Conservation (phyloP, 2,797 vertebrate species). For the Hemitrygon akajei region DNA sequence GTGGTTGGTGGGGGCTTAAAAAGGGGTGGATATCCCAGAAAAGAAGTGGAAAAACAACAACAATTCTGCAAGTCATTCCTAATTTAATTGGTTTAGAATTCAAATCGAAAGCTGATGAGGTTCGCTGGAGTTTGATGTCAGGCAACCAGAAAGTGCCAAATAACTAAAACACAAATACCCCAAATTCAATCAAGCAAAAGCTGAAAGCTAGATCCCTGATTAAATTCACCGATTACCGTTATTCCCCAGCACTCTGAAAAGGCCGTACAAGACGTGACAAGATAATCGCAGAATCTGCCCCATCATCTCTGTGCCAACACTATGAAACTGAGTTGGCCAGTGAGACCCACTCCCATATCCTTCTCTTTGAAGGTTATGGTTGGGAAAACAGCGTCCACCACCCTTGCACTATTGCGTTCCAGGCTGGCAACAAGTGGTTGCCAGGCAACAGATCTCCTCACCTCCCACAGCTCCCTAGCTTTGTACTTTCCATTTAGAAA, state of each 20-base stretch:
- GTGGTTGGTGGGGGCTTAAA: too few species aligned
- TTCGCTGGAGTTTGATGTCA: too few species aligned
- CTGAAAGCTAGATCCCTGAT: too few species aligned
- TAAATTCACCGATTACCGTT: not conserved
- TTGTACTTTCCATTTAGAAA: not conserved
- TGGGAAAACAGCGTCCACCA: not conserved
- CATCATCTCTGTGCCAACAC: not conserved
- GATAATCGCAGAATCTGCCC: not conserved
- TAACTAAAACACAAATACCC: too few species aligned
- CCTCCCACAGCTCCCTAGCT: not conserved
- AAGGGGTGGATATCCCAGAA: too few species aligned
- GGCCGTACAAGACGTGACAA: not conserved
- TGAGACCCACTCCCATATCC: not conserved
- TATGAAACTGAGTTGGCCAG: not conserved
- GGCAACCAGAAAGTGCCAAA: too few species aligned
- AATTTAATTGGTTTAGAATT: too few species aligned
- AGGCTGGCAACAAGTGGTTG: not conserved
- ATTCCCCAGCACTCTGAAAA: not conserved
- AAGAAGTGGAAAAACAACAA: too few species aligned
- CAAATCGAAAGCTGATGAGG: too few species aligned
- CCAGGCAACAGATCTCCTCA: not conserved
- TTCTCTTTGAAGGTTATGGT: not conserved
- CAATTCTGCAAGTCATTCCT: too few species aligned
- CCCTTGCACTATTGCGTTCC: not conserved
- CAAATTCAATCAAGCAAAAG: too few species aligned